Conservation (phyloP, 2,797 vertebrate species). For the Coreius guichenoti region DNA sequence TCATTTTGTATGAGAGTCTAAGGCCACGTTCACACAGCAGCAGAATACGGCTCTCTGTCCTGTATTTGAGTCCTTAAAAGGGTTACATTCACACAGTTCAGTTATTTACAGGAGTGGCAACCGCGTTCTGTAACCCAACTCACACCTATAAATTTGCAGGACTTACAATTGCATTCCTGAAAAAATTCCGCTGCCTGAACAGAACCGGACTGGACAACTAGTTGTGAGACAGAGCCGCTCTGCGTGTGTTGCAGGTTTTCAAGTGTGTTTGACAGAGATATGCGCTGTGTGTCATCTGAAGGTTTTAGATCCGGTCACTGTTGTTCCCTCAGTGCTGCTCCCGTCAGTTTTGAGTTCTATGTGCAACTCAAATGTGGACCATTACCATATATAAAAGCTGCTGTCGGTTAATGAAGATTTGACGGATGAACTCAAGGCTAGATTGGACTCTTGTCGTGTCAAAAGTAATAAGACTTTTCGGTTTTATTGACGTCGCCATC, state of each 20-base stretch:
- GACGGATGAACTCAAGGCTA: background rate
- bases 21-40: background rate
- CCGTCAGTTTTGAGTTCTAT: background rate
- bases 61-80: no score
- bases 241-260: no score
- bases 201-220: no score
- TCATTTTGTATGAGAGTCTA: constrained; percentile 8
- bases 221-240: no score
- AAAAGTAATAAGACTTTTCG: background rate
- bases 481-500: background rate
- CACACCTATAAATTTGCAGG: no score
- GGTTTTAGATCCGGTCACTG: background rate
- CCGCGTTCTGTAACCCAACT: no score
- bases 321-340: no score
- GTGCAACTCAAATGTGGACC: background rate
- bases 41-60: background rate
- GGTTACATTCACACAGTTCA: no score
- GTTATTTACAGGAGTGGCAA: no score
- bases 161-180: no score
- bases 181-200: no score
- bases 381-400: background rate
- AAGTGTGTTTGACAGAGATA: background rate
- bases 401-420: background rate
- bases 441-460: background rate
- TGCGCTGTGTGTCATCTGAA: background rate